Percentiles rank a stretch among this genome's conserved stretches.
These are phyloP conservation scores for Epinotia ramella DNA, from an alignment of 2,888 invertebrate genomes.

Conservation along the genomic window DNA sequence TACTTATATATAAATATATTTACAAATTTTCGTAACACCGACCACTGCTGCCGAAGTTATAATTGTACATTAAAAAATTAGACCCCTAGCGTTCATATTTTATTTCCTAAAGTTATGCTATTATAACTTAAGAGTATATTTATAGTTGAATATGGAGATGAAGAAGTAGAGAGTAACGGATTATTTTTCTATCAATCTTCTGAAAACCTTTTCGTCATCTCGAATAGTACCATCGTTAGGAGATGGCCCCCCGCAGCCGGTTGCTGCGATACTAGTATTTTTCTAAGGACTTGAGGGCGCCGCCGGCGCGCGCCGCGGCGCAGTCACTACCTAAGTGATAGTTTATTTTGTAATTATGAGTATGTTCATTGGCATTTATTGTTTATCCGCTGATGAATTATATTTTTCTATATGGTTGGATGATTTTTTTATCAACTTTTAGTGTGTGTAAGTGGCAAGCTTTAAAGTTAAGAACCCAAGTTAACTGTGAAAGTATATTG, in stretches of 20 bases:
- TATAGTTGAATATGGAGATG: constrained; percentile 52
- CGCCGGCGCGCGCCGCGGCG: constrained; percentile 42
- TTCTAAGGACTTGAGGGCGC: constrained; percentile 54
- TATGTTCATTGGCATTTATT: constrained; percentile 70
- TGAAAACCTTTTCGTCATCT: constrained; percentile 54
- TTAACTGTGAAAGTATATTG: constrained; percentile 73
- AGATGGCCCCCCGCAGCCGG: constrained; percentile 46
- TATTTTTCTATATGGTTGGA: constrained; percentile 56
- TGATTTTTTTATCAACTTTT: constrained; percentile 54
- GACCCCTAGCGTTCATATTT: constrained; percentile 47
- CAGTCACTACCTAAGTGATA: constrained; percentile 58
- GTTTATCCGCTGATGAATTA: constrained; percentile 56
- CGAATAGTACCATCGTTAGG: constrained; percentile 48
- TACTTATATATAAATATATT: constrained; percentile 57
- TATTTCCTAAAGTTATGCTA: constrained; percentile 54
- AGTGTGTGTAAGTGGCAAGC: constrained; percentile 68
- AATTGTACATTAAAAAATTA: constrained; percentile 34
- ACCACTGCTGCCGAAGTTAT: constrained; percentile 48
- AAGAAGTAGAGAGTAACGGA: constrained; percentile 52
- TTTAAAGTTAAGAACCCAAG: constrained; percentile 75
- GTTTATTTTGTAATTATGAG: constrained; percentile 59
- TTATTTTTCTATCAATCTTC: constrained; percentile 77
- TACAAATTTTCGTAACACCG: constrained; percentile 57
- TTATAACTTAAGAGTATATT: constrained; percentile 57
- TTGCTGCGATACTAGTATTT: constrained; percentile 57